Base-by-base conservation (phyloP, 2,888 invertebrate genomes). In the Diarsia rubi region DNA sequence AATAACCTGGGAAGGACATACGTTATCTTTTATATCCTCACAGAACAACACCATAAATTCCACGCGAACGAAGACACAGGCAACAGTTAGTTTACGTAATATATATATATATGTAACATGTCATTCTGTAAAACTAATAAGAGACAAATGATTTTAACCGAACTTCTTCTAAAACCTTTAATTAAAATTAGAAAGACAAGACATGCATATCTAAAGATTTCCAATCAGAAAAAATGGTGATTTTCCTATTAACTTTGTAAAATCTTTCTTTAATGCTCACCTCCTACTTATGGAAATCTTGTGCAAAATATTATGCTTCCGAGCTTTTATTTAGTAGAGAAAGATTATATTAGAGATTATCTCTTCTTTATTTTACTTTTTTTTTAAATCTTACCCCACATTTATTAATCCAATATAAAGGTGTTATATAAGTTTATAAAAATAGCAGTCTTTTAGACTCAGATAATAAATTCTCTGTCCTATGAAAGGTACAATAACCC, bases 381-480 rank as follows among this genome's bases (percentile, higher is more conserved):
- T 47, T 57, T n/a, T n/a, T n/a, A 0, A 69, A 49, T 57, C 31
- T 37, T 16, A 45, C 5, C 24, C 12, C 14, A 31, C 19, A 27
- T 21, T 27, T 27, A 27, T 16, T 72, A 42, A 60, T 31, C 27
- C 0, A 49, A 52, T 64, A 19, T 49, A 45, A 64, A 63, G 3
- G 27, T 31, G 27, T 27, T 27, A 57, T 27, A 27, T 57, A 60
- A 75, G 16, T 64, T 44, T 44, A 12, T 49, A 54, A 72, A 73
- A 73, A 67, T 66, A 64, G 0, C 31, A n/a, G 42, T 42, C 45
- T 19, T 16, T 52, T 9, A 37, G 3, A 37, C 37, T 57, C 21
- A n/a, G 24, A 81, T 64, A 52, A 68, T 79, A 68, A 64, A 79
- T 62, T 52, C 0, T 42, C 0, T 42, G 3, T 44, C n/a, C 63